Evolutionary conservation across 2,888 invertebrate genomes (phyloP).

Genomic region (Eupithecia abbreviata): DNA sequence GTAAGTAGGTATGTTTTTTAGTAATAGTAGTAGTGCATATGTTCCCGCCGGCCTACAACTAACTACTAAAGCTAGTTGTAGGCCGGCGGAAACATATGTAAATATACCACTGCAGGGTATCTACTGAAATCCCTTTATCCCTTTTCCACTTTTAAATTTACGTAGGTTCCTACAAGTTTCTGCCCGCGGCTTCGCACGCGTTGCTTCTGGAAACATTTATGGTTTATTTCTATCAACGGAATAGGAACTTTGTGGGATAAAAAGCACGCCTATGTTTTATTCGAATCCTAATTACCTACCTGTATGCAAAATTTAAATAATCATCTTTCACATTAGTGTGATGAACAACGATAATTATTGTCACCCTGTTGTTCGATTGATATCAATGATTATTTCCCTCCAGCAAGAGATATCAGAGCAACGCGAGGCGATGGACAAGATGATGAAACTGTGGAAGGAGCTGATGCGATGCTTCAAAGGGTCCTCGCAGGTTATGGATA

Average conservation of each 20-base stretch:
- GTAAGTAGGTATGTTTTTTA: too few relatives aligned
- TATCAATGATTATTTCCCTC: conserved; percentile 10
- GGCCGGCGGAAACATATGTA: too few relatives aligned
- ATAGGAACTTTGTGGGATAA: not conserved
- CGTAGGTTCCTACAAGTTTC: too few relatives aligned
- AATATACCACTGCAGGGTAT: not conserved
- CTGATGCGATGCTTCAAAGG: conserved; percentile 78
- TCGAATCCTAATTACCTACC: not conserved
- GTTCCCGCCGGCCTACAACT: too few relatives aligned
- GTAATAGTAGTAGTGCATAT: too few relatives aligned
- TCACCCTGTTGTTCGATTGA: not conserved
- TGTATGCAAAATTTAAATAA: not conserved
- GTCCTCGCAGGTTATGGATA: conserved; percentile 56
- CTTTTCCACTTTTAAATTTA: too few relatives aligned
- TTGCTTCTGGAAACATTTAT: not conserved
- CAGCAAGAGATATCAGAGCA: conserved; percentile 79
- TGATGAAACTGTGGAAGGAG: conserved; percentile 81
- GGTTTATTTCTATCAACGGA: not conserved
- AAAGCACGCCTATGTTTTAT: not conserved
- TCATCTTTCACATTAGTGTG: not conserved
- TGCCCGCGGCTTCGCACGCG: not conserved
- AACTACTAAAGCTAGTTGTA: too few relatives aligned
- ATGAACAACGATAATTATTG: not conserved
- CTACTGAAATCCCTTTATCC: not conserved
- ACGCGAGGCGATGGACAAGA: conserved; percentile 79